A percentile compares a stretch with the other conserved stretches of the same genome.
These are phyloP conservation scores for Thereuonema tuberculata DNA, from an alignment of 1,140 invertebrate genomes.

Conservation along the genomic window DNA sequence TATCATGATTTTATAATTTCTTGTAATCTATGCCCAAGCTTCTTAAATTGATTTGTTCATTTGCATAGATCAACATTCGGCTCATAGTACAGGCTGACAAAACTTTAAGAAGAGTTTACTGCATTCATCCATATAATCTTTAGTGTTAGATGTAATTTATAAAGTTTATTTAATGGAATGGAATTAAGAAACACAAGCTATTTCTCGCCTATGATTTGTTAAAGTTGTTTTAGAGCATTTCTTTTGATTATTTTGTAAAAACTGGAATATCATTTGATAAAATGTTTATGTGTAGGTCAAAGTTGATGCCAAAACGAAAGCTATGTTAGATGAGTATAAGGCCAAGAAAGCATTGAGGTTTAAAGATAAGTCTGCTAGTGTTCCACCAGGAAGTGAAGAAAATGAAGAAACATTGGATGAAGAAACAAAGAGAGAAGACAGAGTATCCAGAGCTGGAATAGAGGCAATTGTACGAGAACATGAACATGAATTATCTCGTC, in stretches of 20 bases:
- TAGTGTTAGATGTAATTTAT: too few relatives aligned
- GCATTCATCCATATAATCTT: too few relatives aligned
- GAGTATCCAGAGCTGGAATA: constrained; percentile 56
- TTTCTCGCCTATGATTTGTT: too few relatives aligned
- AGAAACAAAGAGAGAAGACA: constrained; percentile 54
- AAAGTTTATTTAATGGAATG: too few relatives aligned
- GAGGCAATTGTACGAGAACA: constrained; percentile 65
- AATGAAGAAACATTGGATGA: constrained; percentile 62
- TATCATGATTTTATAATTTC: too few relatives aligned
- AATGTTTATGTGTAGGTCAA: constrained; percentile 41
- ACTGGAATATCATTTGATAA: neutral
- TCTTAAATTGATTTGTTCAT: too few relatives aligned
- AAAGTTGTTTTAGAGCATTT: neutral
- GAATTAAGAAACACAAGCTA: too few relatives aligned
- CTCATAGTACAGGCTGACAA: too few relatives aligned
- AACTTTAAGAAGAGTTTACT: too few relatives aligned
- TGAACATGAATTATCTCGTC: constrained; percentile 43
- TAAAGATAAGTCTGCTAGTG: constrained; percentile 8
- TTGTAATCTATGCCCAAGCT: too few relatives aligned
- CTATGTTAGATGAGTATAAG: constrained; percentile 84
- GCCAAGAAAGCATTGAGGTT: constrained; percentile 26
- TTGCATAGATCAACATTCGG: too few relatives aligned
- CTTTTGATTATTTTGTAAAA: neutral
- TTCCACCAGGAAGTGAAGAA: constrained; percentile 28
- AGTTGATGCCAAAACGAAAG: constrained; percentile 96